Evolutionary conservation across 2,113 vertebrate genomes (phyloP).

Genomic region (Dermatemys mawii): DNA sequence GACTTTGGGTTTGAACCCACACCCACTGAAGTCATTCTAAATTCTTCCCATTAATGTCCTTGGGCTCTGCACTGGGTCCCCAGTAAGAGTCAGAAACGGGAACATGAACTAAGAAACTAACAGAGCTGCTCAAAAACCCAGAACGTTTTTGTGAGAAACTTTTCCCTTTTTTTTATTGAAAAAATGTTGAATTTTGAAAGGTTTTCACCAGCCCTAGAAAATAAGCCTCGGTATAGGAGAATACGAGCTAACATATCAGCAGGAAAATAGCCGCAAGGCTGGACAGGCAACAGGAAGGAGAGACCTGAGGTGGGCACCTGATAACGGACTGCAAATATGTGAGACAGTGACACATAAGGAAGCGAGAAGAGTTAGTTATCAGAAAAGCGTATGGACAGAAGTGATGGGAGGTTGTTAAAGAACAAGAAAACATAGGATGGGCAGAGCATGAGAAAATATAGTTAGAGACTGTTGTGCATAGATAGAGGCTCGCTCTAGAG

Average conservation of each 20-base stretch:
- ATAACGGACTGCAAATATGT: background rate
- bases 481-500: background rate
- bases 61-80: background rate
- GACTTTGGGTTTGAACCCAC: background rate
- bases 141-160: background rate
- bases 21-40: accelerated
- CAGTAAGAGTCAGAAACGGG: background rate
- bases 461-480: background rate
- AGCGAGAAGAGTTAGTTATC: background rate
- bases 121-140: background rate
- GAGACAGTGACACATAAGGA: background rate
- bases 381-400: background rate
- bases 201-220: background rate
- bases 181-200: background rate
- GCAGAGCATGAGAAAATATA: background rate
- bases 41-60: background rate
- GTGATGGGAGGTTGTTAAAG: background rate
- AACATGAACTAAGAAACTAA: background rate
- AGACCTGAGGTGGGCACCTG: accelerated
- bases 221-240: background rate
- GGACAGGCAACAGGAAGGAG: background rate
- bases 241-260: background rate
- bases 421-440: background rate
- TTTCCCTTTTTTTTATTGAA: background rate
- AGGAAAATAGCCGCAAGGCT: background rate